phyloP scores from a whole-genome alignment of 2,888 invertebrate species.

The Ophioninae sp. region DNA sequence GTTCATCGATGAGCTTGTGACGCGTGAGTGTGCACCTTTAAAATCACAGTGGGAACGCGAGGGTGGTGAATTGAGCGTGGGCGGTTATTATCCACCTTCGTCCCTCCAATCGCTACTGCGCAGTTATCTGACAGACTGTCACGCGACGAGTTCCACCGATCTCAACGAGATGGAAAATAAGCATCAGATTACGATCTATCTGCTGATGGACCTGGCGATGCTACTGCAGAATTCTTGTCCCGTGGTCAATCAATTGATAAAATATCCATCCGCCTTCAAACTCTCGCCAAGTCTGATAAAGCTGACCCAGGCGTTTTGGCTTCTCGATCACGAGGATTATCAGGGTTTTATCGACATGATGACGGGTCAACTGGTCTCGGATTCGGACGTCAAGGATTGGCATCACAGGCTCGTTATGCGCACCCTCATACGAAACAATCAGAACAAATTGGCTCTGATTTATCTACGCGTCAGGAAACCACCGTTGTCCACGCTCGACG shows the following conservation, averaged over 20 bases:
- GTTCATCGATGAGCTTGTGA: slow-evolving; percentile 87
- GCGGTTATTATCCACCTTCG: slow-evolving; percentile 90
- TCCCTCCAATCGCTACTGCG: slow-evolving; percentile 90
- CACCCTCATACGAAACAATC: slow-evolving; percentile 86
- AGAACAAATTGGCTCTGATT: slow-evolving; percentile 86
- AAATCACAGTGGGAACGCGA: slow-evolving; percentile 86
- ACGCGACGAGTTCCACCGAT: slow-evolving; percentile 81
- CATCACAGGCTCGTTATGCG: slow-evolving; percentile 88
- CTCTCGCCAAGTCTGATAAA: slow-evolving; percentile 89
- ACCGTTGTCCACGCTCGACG: slow-evolving; percentile 82
- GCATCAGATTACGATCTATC: slow-evolving; percentile 90
- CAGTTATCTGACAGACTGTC: slow-evolving; percentile 84
- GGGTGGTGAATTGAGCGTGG: slow-evolving; percentile 81
- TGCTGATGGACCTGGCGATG: slow-evolving; percentile 91
- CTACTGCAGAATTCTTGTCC: slow-evolving; percentile 85
- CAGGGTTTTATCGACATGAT: slow-evolving; percentile 82
- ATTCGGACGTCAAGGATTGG: slow-evolving; percentile 85
- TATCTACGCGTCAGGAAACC: slow-evolving; percentile 86
- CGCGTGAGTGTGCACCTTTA: slow-evolving; percentile 83
- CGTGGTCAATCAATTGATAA: slow-evolving; percentile 87
- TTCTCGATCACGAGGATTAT: slow-evolving; percentile 92
- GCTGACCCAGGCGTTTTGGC: slow-evolving; percentile 93
- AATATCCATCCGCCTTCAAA: slow-evolving; percentile 91
- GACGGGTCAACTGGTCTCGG: slow-evolving; percentile 74
- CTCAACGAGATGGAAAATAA: slow-evolving; percentile 86